Percentiles rank a stretch among this genome's conserved stretches.
Conservation (phyloP, 2,797 vertebrate genomes). For the Syngnathus rostellatus region DNA sequence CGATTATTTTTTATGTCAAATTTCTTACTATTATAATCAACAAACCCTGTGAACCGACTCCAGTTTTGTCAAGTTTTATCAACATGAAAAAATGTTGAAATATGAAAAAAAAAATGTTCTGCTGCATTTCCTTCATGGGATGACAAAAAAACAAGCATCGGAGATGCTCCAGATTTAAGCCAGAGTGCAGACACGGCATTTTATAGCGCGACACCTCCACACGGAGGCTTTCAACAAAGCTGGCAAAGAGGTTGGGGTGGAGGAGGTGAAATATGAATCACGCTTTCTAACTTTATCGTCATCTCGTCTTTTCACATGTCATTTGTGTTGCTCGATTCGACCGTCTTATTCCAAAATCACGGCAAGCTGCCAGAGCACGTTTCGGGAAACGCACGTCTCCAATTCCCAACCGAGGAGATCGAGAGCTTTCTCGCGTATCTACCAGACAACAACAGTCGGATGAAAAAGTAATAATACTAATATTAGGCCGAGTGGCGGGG, state of each 20-base stretch:
- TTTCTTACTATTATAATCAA: too few species aligned
- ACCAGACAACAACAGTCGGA: slow-evolving; percentile 40
- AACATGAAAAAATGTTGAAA: too few species aligned
- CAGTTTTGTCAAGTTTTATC: too few species aligned
- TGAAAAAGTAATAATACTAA: slow-evolving; percentile 67
- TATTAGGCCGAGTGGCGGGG: slow-evolving; percentile 50
- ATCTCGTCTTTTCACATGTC: slow-evolving; percentile 45
- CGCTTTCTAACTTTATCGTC: slow-evolving; percentile 22
- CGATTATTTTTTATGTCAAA: too few species aligned
- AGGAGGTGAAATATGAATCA: slow-evolving; percentile 8
- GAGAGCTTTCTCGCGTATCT: slow-evolving; percentile 64
- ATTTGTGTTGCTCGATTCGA: slow-evolving; percentile 41
- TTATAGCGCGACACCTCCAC: slow-evolving; percentile 24
- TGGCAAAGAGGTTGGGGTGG: slow-evolving; percentile 13
- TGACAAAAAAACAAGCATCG: neutral
- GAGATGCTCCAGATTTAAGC: neutral
- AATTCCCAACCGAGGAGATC: slow-evolving; percentile 32
- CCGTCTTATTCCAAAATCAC: slow-evolving; percentile 48
- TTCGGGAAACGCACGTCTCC: slow-evolving; percentile 45
- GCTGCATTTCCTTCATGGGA: neutral
- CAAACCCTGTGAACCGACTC: too few species aligned
- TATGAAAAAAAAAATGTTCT: too few species aligned
- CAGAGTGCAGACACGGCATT: slow-evolving; percentile 16
- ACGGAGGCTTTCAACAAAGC: slow-evolving; percentile 45
- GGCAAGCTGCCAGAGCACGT: slow-evolving; percentile 45